Conservation (phyloP, 2,888 invertebrate genomes). For the Strigamia transsilvanica region DNA sequence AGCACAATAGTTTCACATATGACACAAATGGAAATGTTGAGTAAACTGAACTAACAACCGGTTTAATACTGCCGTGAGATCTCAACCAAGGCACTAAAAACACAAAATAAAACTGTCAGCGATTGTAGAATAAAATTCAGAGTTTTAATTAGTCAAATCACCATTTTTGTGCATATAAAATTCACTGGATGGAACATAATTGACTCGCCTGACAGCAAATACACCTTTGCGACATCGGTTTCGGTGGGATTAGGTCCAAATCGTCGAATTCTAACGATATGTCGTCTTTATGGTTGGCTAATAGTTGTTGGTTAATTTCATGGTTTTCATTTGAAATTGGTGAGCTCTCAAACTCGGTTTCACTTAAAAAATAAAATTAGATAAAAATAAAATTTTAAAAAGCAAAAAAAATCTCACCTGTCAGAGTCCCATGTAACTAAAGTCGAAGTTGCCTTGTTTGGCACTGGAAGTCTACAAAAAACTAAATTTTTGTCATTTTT, state of each 20-base stretch:
- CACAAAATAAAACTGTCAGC: not conserved
- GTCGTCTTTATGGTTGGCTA: not conserved
- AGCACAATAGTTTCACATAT: conserved; percentile 11
- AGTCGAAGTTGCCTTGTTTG: not conserved
- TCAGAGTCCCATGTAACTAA: conserved; percentile 16
- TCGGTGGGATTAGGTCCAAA: conserved; percentile 67
- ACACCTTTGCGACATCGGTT: conserved; percentile 65
- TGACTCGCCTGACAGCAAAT: conserved; percentile 62
- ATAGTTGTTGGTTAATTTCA: not conserved
- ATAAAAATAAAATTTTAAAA: not conserved
- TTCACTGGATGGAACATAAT: conserved; percentile 52
- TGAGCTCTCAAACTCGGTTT: not conserved
- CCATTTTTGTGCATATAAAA: conserved; percentile 9
- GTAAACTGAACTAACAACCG: not conserved
- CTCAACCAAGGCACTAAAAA: conserved; percentile 17
- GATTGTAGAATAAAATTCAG: not conserved
- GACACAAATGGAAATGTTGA: conserved; percentile 14
- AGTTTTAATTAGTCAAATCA: not conserved
- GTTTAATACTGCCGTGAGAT: not conserved
- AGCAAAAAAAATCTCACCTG: not conserved
- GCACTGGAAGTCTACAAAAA: conserved; percentile 5
- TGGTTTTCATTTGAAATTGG: conserved; percentile 14
- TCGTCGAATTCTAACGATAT: conserved; percentile 63
- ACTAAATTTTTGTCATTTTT: not conserved
- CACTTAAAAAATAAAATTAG: not conserved